A percentile compares a stretch with the other conserved stretches of the same genome.
These are phyloP conservation scores for Pinna nobilis DNA, from an alignment of 1,140 invertebrate species.

Conservation along the genomic window DNA sequence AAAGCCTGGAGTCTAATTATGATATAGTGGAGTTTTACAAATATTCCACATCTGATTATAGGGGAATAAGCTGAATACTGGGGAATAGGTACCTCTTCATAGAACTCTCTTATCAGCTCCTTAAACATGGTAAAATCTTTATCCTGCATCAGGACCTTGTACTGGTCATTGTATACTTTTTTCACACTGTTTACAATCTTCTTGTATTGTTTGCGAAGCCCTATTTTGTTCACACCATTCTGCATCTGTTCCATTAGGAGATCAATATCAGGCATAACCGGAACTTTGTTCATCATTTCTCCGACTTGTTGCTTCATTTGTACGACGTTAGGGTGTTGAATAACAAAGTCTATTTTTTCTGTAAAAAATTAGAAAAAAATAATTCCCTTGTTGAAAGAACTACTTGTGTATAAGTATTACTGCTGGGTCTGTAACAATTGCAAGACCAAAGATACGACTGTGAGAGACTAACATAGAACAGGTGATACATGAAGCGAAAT, in stretches of 20 bases:
- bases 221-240: neutral
- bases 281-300: slow-evolving; percentile 13
- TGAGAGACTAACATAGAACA: too few species aligned
- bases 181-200: slow-evolving; percentile 14
- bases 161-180: slow-evolving; percentile 5
- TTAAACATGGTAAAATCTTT: slow-evolving; percentile 20
- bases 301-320: slow-evolving; percentile 21
- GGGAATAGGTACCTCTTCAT: slow-evolving; percentile 34
- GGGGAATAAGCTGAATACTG: too few species aligned
- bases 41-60: too few species aligned
- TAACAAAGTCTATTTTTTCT: slow-evolving; percentile 29
- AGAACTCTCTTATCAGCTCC: slow-evolving; percentile 16
- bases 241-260: slow-evolving; percentile 18
- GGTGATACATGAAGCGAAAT: too few species aligned
- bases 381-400: too few species aligned
- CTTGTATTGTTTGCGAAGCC: slow-evolving; percentile 22
- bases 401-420: too few species aligned
- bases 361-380: neutral
- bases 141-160: slow-evolving; percentile 22
- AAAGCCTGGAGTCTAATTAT: too few species aligned
- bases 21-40: too few species aligned
- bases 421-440: too few species aligned
- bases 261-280: slow-evolving; percentile 18
- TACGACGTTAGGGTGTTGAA: slow-evolving; percentile 28
- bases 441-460: too few species aligned